Percentiles rank a stretch among this genome's conserved stretches.
Evolutionary conservation across 2,888 invertebrate genomes (phyloP).

Genomic region (Criorhina ranunculi): DNA sequence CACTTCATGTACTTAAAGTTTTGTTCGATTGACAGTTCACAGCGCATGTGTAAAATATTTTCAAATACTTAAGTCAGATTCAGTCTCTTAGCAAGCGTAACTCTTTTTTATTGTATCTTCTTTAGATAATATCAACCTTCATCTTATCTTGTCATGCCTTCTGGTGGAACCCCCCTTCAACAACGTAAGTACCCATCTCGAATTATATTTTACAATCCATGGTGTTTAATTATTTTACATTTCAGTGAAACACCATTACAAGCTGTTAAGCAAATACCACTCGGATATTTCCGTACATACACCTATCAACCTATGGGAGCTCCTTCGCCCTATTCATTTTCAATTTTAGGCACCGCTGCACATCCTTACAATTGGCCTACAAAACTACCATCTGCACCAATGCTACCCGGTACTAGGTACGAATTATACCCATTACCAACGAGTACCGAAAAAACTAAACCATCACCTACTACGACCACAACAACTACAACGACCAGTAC

Average conservation of each 20-base stretch:
- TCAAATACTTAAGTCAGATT: too few relatives aligned
- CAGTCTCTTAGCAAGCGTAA: too few relatives aligned
- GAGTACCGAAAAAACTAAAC: slow-evolving; percentile 52
- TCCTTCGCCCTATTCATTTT: slow-evolving; percentile 78
- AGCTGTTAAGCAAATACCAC: slow-evolving; percentile 82
- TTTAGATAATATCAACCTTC: slow-evolving; percentile 44
- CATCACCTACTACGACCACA: slow-evolving; percentile 47
- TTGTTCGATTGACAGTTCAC: too few relatives aligned
- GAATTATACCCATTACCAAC: slow-evolving; percentile 78
- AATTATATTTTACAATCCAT: neutral
- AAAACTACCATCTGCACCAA: slow-evolving; percentile 78
- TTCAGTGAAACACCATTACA: slow-evolving; percentile 70
- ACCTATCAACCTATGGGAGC: slow-evolving; percentile 82
- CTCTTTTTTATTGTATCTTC: slow-evolving; percentile 16
- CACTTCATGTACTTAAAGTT: too few relatives aligned
- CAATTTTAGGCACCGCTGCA: slow-evolving; percentile 79
- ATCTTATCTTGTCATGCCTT: slow-evolving; percentile 31
- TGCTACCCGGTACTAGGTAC: slow-evolving; percentile 78
- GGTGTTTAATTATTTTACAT: neutral
- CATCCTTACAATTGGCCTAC: slow-evolving; percentile 67
- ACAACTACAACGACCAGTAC: slow-evolving; percentile 73
- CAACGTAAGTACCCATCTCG: slow-evolving; percentile 42
- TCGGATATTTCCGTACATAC: slow-evolving; percentile 83
- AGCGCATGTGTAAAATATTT: neutral
- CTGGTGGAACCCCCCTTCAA: slow-evolving; percentile 62